A percentile compares a stretch with the other conserved stretches of the same genome.
Conservation (phyloP, 2,888 invertebrate species). For the Drosophila lacicola region DNA sequence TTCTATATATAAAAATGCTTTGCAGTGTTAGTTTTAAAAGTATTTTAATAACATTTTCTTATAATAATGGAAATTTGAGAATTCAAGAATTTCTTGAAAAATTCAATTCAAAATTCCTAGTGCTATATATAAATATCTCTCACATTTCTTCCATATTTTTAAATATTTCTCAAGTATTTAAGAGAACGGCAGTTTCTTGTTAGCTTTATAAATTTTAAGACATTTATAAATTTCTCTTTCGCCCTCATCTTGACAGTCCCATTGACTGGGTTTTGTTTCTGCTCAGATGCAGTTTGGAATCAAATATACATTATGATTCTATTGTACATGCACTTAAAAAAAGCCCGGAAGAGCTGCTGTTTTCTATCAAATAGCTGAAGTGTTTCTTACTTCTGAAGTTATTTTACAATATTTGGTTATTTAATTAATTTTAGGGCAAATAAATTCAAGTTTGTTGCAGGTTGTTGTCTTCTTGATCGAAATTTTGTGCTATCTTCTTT, state of each 20-base stretch:
- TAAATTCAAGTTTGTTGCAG: conserved; percentile 1
- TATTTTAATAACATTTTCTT: too few relatives aligned
- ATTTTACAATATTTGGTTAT: not conserved
- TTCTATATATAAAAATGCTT: too few relatives aligned
- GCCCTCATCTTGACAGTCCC: conserved; percentile 3
- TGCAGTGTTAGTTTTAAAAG: too few relatives aligned
- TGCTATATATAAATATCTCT: too few relatives aligned
- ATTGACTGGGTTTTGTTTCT: not conserved
- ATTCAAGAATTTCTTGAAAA: too few relatives aligned
- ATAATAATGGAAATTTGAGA: too few relatives aligned
- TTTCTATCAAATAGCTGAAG: conserved; percentile 25
- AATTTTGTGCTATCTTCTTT: conserved; percentile 1
- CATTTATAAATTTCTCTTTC: not conserved
- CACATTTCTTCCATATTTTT: too few relatives aligned
- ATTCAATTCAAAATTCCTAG: too few relatives aligned
- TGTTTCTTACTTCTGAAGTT: conserved; percentile 4
- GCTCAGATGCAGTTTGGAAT: conserved; percentile 6
- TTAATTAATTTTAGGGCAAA: not conserved
- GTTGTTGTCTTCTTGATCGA: not conserved
- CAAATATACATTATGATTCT: conserved; percentile 1
- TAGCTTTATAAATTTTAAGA: not conserved
- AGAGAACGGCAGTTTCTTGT: not conserved
- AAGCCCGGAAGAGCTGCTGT: conserved; percentile 17
- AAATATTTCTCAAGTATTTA: too few relatives aligned
- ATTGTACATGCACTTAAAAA: conserved; percentile 18